These are phyloP conservation scores for Falco biarmicus DNA, from an alignment of 2,797 vertebrate genomes.

Conservation along the genomic window DNA sequence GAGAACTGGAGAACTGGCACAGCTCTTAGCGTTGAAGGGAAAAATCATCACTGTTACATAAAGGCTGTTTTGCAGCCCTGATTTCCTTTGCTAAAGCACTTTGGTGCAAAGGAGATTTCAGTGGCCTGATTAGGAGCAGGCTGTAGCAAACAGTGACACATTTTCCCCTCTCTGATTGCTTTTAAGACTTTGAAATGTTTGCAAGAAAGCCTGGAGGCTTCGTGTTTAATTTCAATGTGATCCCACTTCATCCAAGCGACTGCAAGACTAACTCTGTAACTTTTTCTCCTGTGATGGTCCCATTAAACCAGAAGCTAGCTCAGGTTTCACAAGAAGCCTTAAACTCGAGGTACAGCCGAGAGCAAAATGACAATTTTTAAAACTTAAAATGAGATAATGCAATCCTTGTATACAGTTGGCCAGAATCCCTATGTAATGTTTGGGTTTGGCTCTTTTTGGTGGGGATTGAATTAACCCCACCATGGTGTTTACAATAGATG, in stretches of 20 bases:
- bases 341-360: not conserved
- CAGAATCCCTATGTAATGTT: not conserved
- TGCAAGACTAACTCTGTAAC: not conserved
- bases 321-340: not conserved
- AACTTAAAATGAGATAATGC: not conserved
- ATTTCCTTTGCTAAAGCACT: constrained; percentile 2
- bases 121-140: constrained; percentile 26
- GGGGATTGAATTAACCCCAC: not conserved
- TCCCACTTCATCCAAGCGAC: not conserved
- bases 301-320: not conserved
- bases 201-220: not conserved
- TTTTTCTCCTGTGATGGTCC: not conserved
- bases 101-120: not conserved
- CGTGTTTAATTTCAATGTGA: not conserved
- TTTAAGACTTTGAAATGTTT: not conserved
- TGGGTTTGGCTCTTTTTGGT: not conserved
- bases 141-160: not conserved
- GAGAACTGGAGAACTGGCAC: not conserved
- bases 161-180: not conserved
- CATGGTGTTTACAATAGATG: not conserved
- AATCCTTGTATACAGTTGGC: not conserved
- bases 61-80: constrained; percentile 39
- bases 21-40: not conserved
- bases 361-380: not conserved
- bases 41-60: constrained; percentile 11